These are phyloP conservation scores for Drusus annulatus DNA, from an alignment of 1,140 invertebrate species.

Conservation along the genomic window DNA sequence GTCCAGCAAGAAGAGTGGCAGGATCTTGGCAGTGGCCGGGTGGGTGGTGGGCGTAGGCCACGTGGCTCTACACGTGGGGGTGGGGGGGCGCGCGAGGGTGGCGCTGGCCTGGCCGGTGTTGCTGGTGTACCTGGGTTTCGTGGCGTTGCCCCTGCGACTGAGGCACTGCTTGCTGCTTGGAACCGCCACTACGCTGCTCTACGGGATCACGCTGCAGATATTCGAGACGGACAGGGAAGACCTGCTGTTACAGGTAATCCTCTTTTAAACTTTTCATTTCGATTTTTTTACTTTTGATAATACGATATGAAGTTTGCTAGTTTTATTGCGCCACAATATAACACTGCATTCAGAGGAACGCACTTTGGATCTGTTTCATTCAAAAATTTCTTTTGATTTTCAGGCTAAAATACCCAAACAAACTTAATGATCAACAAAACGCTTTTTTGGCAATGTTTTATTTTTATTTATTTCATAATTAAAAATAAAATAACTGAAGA, in stretches of 20 bases:
- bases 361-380: too few relatives aligned
- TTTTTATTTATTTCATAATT: too few relatives aligned
- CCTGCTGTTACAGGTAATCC: conserved; percentile 73
- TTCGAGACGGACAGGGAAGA: conserved; percentile 67
- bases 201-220: conserved; percentile 65
- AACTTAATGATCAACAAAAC: too few relatives aligned
- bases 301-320: too few relatives aligned
- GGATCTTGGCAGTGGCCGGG: conserved; percentile 58
- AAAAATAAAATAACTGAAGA: too few relatives aligned
- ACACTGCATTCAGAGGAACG: too few relatives aligned
- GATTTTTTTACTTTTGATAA: too few relatives aligned
- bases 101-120: conserved; percentile 84
- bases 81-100: conserved; percentile 65
- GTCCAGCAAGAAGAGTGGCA: conserved; percentile 70
- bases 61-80: conserved; percentile 62
- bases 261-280: neutral
- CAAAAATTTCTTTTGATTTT: too few relatives aligned
- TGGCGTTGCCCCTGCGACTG: conserved; percentile 83
- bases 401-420: too few relatives aligned
- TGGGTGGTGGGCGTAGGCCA: conserved; percentile 73
- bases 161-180: conserved; percentile 73
- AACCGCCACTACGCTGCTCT: conserved; percentile 62
- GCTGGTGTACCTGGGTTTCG: conserved; percentile 89
- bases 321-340: too few relatives aligned
- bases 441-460: too few relatives aligned